Percentiles rank a stretch among this genome's conserved stretches.
These are phyloP conservation scores for Electrophaes corylata DNA, from an alignment of 2,888 invertebrate species.

Conservation along the genomic window DNA sequence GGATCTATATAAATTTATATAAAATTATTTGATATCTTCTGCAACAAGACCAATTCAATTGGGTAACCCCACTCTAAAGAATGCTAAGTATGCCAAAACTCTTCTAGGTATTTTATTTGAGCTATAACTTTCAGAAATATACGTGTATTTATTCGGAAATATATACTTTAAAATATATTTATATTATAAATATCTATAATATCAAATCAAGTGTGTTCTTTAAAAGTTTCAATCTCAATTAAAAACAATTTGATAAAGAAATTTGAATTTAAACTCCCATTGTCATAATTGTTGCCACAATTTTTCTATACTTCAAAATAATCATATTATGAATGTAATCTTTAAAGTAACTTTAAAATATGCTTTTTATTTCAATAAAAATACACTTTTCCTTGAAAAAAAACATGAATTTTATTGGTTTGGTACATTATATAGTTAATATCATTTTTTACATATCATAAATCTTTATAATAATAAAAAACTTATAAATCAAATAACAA, in stretches of 20 bases:
- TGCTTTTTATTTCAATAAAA: no score
- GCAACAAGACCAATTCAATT: slow-evolving; percentile 7
- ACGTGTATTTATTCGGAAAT: background rate
- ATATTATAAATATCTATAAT: no score
- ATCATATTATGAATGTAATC: background rate
- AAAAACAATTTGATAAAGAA: background rate
- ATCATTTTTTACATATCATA: slow-evolving; percentile 32
- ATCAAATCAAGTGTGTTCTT: background rate
- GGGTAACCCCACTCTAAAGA: background rate
- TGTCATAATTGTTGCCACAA: slow-evolving; percentile 7
- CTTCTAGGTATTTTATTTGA: no score
- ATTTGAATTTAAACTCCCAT: background rate
- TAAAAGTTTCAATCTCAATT: background rate
- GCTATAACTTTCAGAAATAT: no score
- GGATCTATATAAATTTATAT: slow-evolving; percentile 22
- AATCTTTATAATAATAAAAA: background rate
- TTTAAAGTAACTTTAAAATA: no score
- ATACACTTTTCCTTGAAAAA: no score
- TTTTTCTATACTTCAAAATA: slow-evolving; percentile 1
- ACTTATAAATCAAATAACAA: background rate
- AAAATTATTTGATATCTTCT: slow-evolving; percentile 11
- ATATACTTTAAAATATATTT: no score
- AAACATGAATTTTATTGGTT: no score
- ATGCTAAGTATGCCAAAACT: background rate
- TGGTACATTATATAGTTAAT: background rate